Evolutionary conservation across 2,113 vertebrate species (phyloP), one percentile per base, ranked within the genome.

Genomic region (Lophius piscatorius): DNA sequence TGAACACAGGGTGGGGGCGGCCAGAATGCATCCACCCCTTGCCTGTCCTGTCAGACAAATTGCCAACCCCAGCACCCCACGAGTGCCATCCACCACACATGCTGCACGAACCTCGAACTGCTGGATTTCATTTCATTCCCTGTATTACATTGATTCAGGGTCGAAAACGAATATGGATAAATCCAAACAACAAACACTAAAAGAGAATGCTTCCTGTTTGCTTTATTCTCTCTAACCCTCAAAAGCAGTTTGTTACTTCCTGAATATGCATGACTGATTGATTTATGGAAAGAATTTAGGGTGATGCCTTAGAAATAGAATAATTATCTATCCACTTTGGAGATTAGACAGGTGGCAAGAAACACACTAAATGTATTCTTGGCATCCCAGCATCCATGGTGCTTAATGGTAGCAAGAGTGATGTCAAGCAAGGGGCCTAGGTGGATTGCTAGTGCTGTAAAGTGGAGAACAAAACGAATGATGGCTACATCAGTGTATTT

Each of bases 1-100:
- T 78, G 73, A 86, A 84, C 70, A 47, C 57, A 73, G 57, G 74
- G 66, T 50, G 28, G 46, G 46, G 35, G 46, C 41, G 59, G 62
- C 51, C 39, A 35, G 58, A 72, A 71, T 80, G 77, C 81, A 80
- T 62, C 60, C 62, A 52, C 36, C 63, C 61, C 55, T 73, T 47
- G 73, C 41, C 63, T 57, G 74, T 72, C 73, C 70, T 52, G 81
- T 69, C 70, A 74, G 73, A 75, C 63, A 60, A 26, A 38, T 38
- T 49, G 51, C 49, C 72, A 60, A 47, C 74, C 38, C 54, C 58
- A 44, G 49, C 6, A 5, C 38, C 5, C 10, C 67, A 56, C 54
- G 8, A 31, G 26, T 6, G 22, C 9, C 39, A 9, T 39, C 18
- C 22, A 11, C 33, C 23, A 21, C 54, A 61, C 34, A 36, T 26